A percentile compares a stretch with the other conserved stretches of the same genome.
These are phyloP conservation scores for Drosophila yooni DNA, from an alignment of 2,888 invertebrate species.

Conservation along the genomic window DNA sequence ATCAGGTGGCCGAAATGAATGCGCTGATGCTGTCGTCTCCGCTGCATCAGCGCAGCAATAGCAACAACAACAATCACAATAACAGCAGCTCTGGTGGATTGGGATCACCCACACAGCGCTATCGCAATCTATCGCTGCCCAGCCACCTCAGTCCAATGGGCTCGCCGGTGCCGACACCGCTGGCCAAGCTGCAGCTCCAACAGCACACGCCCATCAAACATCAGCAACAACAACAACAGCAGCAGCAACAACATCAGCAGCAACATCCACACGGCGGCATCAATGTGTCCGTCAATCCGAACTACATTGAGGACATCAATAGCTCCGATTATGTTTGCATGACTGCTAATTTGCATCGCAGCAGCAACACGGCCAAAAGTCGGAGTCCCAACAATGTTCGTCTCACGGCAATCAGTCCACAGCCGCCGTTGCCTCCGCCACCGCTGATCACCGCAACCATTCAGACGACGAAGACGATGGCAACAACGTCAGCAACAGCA, in stretches of 20 bases:
- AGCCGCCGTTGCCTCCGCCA: conserved; percentile 27
- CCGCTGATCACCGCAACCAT: conserved; percentile 9
- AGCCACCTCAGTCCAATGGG: conserved; percentile 74
- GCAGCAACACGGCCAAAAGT: conserved; percentile 38
- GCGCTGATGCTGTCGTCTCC: conserved; percentile 77
- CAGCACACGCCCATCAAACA: conserved; percentile 82
- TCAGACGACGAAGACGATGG: conserved; percentile 41
- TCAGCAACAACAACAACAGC: conserved; percentile 57
- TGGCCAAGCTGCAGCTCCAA: conserved; percentile 75
- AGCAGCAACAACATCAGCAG: conserved; percentile 33
- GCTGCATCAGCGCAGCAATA: conserved; percentile 82
- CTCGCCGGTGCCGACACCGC: conserved; percentile 51
- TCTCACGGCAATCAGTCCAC: conserved; percentile 48
- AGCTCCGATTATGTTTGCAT: conserved; percentile 93
- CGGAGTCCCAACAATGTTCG: conserved; percentile 47
- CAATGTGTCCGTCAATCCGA: conserved; percentile 84
- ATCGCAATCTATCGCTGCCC: conserved; percentile 83
- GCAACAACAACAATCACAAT: conserved; percentile 67
- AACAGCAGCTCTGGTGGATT: conserved; percentile 19
- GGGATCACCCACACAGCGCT: conserved; percentile 79
- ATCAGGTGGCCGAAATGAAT: conserved; percentile 60
- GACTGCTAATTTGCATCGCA: conserved; percentile 88
- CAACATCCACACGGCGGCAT: conserved; percentile 63
- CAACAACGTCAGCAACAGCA: conserved; percentile 45
- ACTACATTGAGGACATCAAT: conserved; percentile 89